Evolutionary conservation across 2,797 vertebrate species (phyloP).

Genomic region (Chelon labrosus): DNA sequence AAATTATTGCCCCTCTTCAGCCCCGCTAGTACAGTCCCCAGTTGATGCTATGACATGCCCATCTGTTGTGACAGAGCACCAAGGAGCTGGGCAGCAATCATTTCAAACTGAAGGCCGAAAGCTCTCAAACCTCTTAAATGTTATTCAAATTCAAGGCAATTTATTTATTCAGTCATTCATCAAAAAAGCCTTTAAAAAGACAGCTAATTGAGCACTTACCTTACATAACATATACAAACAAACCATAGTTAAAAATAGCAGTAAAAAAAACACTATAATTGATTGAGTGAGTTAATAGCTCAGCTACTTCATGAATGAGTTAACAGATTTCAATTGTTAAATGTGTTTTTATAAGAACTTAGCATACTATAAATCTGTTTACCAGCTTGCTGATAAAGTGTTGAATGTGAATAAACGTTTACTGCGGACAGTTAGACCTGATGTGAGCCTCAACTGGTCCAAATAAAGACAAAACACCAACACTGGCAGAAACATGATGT

Average conservation of each 20-base stretch:
- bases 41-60: constrained; percentile 15
- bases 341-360: neutral
- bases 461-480: neutral
- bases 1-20: constrained; percentile 19
- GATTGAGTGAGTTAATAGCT: no score
- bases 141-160: constrained; percentile 37
- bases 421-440: neutral
- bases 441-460: neutral
- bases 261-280: no score
- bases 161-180: constrained; percentile 22
- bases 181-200: constrained; percentile 7
- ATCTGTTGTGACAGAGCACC: constrained; percentile 13
- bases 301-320: neutral
- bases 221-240: no score
- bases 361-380: neutral
- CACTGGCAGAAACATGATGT: constrained; percentile 1
- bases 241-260: neutral
- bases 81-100: neutral
- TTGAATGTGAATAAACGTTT: neutral
- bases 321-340: neutral
- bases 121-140: constrained; percentile 25
- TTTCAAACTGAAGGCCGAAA: constrained; percentile 24
- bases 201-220: neutral
- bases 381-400: neutral
- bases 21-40: neutral